These are phyloP conservation scores for Piprites chloris DNA, from an alignment of 2,113 vertebrate genomes.

Conservation along the genomic window DNA sequence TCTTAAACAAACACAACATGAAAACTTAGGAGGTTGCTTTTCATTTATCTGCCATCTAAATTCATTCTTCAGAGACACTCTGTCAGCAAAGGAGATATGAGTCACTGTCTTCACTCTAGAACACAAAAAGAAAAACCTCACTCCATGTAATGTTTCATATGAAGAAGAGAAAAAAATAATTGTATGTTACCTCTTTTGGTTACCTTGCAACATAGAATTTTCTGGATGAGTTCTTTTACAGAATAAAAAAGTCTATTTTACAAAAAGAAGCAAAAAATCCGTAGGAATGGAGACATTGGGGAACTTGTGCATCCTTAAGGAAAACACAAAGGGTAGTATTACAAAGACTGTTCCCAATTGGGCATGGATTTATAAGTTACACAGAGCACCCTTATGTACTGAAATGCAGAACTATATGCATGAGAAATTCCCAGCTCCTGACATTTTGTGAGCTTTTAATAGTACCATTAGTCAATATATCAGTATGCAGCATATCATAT, in stretches of 20 bases:
- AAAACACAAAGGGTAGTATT: background rate
- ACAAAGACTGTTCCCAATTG: background rate
- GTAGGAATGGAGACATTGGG: background rate
- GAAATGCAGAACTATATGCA: constrained; percentile 49
- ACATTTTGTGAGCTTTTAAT: constrained; percentile 66
- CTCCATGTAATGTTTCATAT: background rate
- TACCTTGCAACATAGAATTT: background rate
- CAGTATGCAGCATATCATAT: constrained; percentile 66
- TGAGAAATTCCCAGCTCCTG: constrained; percentile 49
- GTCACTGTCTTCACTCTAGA: background rate
- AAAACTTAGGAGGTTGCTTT: constrained; percentile 42
- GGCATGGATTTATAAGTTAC: constrained; percentile 13
- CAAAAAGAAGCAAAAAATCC: background rate
- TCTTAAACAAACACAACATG: constrained; percentile 53
- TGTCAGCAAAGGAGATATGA: constrained; percentile 41
- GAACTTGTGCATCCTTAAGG: background rate
- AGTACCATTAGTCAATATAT: constrained; percentile 68
- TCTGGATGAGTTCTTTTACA: background rate
- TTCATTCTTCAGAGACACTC: constrained; percentile 35
- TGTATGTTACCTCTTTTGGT: constrained; percentile 12
- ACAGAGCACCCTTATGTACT: constrained; percentile 40
- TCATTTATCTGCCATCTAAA: constrained; percentile 52
- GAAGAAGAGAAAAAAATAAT: constrained; percentile 48
- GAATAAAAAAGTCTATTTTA: background rate
- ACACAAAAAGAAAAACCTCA: background rate